Conservation (phyloP, 2,113 vertebrate species). For the Xiphias gladius region DNA sequence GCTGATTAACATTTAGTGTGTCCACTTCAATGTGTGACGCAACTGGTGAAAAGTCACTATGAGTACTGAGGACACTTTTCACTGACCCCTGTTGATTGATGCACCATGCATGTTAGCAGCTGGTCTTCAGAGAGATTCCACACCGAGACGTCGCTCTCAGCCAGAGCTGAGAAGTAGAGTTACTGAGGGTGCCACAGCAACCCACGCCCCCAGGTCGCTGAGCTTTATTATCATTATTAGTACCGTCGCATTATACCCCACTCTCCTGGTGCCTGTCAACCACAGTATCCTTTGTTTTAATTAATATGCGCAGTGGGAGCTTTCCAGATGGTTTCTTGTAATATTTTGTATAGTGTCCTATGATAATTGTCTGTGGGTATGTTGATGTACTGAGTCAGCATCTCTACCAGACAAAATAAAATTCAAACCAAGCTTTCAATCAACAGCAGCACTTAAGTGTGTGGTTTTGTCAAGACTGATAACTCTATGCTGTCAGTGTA, state of each 20-base stretch:
- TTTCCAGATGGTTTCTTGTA: not conserved
- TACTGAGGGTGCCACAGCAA: not conserved
- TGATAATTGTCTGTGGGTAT: too few relatives aligned
- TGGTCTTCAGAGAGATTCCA: conserved; percentile 14
- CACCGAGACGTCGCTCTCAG: not conserved
- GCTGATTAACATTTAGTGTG: not conserved
- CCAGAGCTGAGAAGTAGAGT: not conserved
- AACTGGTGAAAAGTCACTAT: not conserved
- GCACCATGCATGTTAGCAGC: not conserved
- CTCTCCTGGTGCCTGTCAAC: not conserved
- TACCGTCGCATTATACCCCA: not conserved
- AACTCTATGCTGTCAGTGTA: too few relatives aligned
- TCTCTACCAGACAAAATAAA: too few relatives aligned
- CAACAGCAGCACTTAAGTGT: too few relatives aligned
- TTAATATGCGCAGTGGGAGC: not conserved
- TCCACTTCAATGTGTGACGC: not conserved
- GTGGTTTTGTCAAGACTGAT: too few relatives aligned
- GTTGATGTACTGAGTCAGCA: too few relatives aligned
- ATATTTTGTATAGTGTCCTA: not conserved
- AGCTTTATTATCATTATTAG: conserved; percentile 7
- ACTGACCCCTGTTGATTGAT: not conserved
- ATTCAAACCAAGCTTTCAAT: too few relatives aligned
- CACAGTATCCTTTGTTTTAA: not conserved
- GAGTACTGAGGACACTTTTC: not conserved
- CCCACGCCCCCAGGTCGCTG: not conserved